Percentiles rank a stretch among this genome's conserved stretches.
These are phyloP conservation scores for Novumbra hubbsi DNA, from an alignment of 2,797 vertebrate genomes.

Conservation along the genomic window DNA sequence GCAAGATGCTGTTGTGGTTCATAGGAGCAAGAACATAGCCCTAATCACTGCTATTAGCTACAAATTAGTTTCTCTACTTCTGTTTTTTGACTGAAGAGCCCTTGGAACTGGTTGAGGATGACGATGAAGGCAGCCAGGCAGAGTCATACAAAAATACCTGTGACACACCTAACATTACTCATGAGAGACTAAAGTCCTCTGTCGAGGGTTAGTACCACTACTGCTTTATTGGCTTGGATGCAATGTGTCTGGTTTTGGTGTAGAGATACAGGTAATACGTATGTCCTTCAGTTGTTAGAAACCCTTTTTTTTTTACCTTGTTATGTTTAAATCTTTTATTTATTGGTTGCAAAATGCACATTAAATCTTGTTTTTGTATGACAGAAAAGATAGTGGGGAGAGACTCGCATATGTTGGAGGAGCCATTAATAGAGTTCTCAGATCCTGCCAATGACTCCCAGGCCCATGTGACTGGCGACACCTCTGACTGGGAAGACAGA, in stretches of 20 bases:
- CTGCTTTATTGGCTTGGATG: not conserved
- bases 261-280: not conserved
- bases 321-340: no score
- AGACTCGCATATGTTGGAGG: conserved; percentile 6
- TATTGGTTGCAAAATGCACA: no score
- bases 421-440: not conserved
- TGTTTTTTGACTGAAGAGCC: not conserved
- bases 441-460: conserved; percentile 5
- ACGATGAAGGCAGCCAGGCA: not conserved
- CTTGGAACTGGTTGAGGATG: conserved; percentile 13
- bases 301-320: not conserved
- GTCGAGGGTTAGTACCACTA: conserved; percentile 3
- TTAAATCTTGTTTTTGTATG: not conserved
- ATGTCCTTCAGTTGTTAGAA: not conserved
- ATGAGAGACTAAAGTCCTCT: conserved; percentile 22
- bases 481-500: conserved; percentile 29
- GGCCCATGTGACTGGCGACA: conserved; percentile 7
- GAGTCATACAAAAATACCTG: conserved; percentile 7
- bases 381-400: conserved; percentile 36
- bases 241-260: not conserved
- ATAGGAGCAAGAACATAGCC: no score
- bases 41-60: no score
- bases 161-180: not conserved
- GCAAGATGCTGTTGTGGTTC: no score
- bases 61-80: no score